Conservation (phyloP, 2,113 vertebrate species). For the Mystacornis crossleyi region DNA sequence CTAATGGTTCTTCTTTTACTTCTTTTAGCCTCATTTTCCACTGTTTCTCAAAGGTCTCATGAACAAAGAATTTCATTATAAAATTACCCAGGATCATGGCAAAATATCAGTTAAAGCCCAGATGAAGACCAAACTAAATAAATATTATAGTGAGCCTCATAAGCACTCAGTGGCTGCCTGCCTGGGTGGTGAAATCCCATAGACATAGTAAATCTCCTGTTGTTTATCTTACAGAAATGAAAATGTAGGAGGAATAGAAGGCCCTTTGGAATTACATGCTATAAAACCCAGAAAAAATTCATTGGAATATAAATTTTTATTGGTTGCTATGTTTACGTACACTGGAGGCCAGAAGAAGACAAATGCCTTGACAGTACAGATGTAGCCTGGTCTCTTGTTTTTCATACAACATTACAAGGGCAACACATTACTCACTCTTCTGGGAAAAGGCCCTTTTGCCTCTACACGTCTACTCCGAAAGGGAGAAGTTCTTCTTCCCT, state of each 20-base stretch:
- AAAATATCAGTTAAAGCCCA: conserved; percentile 72
- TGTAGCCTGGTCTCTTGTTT: not conserved
- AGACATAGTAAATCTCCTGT: conserved; percentile 77
- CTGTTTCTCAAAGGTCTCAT: conserved; percentile 64
- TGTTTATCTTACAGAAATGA: conserved; percentile 60
- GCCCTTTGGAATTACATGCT: conserved; percentile 44
- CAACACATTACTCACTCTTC: not conserved
- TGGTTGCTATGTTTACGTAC: not conserved
- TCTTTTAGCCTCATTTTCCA: not conserved
- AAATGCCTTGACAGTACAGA: not conserved
- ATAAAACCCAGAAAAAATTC: not conserved
- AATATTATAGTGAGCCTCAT: conserved; percentile 63
- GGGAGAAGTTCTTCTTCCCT: not conserved
- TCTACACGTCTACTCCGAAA: not conserved
- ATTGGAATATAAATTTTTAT: not conserved
- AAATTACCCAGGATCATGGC: conserved; percentile 58
- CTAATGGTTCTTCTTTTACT: not conserved
- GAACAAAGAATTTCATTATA: conserved; percentile 79
- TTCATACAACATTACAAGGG: not conserved
- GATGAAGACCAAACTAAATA: conserved; percentile 78
- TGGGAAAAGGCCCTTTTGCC: not conserved
- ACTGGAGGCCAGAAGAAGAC: not conserved
- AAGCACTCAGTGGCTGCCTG: conserved; percentile 24
- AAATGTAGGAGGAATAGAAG: conserved; percentile 40
- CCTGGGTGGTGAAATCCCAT: conserved; percentile 51